Conservation (phyloP, 2,797 vertebrate species). For the Limosa lapponica region DNA sequence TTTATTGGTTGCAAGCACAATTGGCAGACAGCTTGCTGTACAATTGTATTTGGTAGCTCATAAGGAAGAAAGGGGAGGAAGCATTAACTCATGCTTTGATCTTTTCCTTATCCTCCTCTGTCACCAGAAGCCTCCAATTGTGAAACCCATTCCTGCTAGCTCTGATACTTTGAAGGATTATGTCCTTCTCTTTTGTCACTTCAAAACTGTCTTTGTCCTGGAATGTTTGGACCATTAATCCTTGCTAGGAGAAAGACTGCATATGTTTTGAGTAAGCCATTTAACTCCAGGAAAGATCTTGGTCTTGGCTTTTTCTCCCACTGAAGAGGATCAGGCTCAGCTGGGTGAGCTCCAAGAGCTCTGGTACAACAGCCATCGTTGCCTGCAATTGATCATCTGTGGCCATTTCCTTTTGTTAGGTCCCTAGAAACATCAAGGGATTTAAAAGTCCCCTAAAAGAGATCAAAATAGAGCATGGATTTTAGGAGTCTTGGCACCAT, state of each 20-base stretch:
- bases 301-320: background rate
- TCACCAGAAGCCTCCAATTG: background rate
- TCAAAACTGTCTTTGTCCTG: conserved; percentile 29
- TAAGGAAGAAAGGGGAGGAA: background rate
- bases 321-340: background rate
- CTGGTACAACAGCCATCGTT: background rate
- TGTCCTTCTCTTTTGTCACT: background rate
- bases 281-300: background rate
- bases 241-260: background rate
- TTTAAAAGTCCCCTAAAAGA: background rate
- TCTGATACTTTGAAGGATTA: conserved; percentile 30
- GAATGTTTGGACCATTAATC: background rate
- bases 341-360: background rate
- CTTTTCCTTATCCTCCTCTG: conserved; percentile 13
- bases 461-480: background rate
- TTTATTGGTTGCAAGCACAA: background rate
- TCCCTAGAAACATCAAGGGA: background rate
- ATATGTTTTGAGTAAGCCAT: background rate
- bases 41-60: background rate
- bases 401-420: background rate
- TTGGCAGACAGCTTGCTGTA: background rate
- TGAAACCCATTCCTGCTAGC: conserved; percentile 20
- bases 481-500: conserved; percentile 4
- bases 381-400: background rate
- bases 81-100: conserved; percentile 39